These are phyloP conservation scores for Ectemnius continuus DNA, from an alignment of 2,888 invertebrate genomes.

Conservation along the genomic window DNA sequence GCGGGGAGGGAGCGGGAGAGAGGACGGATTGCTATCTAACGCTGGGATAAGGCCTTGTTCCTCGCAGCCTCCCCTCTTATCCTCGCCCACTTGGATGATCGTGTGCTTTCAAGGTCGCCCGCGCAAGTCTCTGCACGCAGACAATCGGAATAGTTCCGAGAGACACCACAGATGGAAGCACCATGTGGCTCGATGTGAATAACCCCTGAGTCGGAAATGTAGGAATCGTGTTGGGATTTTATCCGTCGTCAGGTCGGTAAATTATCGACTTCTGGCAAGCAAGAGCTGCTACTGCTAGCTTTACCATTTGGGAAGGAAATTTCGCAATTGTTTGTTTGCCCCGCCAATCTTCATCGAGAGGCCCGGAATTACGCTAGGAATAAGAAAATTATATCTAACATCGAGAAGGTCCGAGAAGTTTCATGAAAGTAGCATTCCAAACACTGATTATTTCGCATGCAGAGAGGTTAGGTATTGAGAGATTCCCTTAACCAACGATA, in stretches of 20 bases:
- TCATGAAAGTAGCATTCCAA: background rate
- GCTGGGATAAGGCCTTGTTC: slow-evolving; percentile 61
- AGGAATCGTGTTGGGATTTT: too few relatives aligned
- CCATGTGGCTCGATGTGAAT: slow-evolving; percentile 31
- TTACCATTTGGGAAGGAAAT: too few relatives aligned
- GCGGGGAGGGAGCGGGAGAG: background rate
- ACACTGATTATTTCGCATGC: background rate
- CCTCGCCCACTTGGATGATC: slow-evolving; percentile 61
- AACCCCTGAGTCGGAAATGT: background rate
- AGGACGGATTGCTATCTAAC: slow-evolving; percentile 60
- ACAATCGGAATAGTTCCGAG: slow-evolving; percentile 20
- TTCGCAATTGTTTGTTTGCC: too few relatives aligned
- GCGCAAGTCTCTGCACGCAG: slow-evolving; percentile 56
- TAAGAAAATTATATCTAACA: background rate
- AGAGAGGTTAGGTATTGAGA: background rate
- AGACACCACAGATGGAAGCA: slow-evolving; percentile 60
- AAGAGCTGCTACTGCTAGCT: too few relatives aligned
- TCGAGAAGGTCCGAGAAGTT: background rate
- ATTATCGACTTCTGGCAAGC: too few relatives aligned
- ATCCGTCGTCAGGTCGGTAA: too few relatives aligned
- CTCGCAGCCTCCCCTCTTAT: slow-evolving; percentile 10
- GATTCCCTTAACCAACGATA: background rate
- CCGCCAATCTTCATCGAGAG: too few relatives aligned
- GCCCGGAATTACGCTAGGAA: too few relatives aligned
- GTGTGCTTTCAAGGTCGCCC: slow-evolving; percentile 74